Conservation (phyloP, 2,888 invertebrate species). For the Ennomos erosarius region DNA sequence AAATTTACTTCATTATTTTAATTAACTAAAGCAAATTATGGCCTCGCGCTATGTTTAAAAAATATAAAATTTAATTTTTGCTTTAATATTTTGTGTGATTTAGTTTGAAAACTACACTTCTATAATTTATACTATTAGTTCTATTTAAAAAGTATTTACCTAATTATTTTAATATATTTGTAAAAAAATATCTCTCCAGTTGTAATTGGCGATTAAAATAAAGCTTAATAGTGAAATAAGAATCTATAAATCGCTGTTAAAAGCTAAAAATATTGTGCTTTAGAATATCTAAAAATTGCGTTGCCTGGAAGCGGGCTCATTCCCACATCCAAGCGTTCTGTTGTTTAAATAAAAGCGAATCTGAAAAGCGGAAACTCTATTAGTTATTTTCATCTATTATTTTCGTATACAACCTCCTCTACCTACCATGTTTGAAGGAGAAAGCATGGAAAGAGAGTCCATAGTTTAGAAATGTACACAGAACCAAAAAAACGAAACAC, state of each 20-base stretch:
- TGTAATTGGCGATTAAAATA: slow-evolving; percentile 43
- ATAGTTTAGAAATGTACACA: slow-evolving; percentile 71
- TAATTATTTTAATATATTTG: slow-evolving; percentile 13
- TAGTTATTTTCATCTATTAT: slow-evolving; percentile 60
- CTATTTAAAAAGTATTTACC: slow-evolving; percentile 9
- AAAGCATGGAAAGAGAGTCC: slow-evolving; percentile 84
- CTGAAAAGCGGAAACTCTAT: slow-evolving; percentile 49
- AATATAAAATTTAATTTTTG: slow-evolving; percentile 9
- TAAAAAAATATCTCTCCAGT: slow-evolving; percentile 43
- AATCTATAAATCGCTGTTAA: slow-evolving; percentile 30
- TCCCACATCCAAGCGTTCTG: slow-evolving; percentile 43
- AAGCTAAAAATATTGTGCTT: slow-evolving; percentile 35
- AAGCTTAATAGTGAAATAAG: slow-evolving; percentile 19
- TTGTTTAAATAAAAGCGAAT: slow-evolving; percentile 33
- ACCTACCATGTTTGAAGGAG: slow-evolving; percentile 85
- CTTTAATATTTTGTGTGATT: slow-evolving; percentile 14
- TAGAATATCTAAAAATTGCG: slow-evolving; percentile 24
- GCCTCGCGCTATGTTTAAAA: slow-evolving; percentile 27
- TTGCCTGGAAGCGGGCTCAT: slow-evolving; percentile 33
- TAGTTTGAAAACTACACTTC: slow-evolving; percentile 23
- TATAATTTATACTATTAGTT: slow-evolving; percentile 25
- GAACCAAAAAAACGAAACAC: slow-evolving; percentile 46
- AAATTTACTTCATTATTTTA: too few relatives aligned
- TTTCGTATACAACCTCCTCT: slow-evolving; percentile 83
- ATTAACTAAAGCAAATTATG: slow-evolving; percentile 19